A percentile compares a stretch with the other conserved stretches of the same genome.
phyloP scores from a whole-genome alignment of 2,113 vertebrate species.

The Tursiops truncatus region DNA sequence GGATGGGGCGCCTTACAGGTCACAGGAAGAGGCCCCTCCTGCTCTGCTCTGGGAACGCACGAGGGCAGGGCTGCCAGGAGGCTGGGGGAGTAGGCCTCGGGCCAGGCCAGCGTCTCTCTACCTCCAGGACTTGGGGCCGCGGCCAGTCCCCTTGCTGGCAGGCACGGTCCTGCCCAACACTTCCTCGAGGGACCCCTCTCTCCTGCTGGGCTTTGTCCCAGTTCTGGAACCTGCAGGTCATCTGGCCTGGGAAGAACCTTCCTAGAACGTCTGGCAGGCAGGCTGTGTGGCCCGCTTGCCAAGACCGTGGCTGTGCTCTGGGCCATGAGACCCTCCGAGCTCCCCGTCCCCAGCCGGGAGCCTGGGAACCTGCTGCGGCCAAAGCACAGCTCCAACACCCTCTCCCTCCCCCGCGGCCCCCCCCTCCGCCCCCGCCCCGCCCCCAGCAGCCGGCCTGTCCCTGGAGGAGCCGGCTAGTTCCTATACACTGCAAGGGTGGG shows the following conservation, averaged over 20 bases:
- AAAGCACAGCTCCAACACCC: not conserved
- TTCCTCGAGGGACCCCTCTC: conserved; percentile 9
- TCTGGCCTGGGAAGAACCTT: conserved; percentile 55
- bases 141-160: conserved; percentile 45
- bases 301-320: not conserved
- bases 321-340: not conserved
- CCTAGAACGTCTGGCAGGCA: conserved; percentile 63
- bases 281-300: not conserved
- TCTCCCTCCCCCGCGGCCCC: accelerated
- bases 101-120: conserved; percentile 15
- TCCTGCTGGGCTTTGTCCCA: conserved; percentile 49
- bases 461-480: not conserved
- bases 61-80: conserved; percentile 9
- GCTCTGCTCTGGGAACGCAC: not conserved
- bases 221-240: conserved; percentile 56
- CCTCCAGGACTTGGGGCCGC: not conserved
- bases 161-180: not conserved
- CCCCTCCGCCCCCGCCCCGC: not conserved
- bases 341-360: not conserved
- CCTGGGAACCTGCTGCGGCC: conserved; percentile 22
- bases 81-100: not conserved
- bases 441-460: not conserved
- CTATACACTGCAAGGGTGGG: not conserved
- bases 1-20: not conserved
- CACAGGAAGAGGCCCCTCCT: not conserved